A percentile compares a stretch with the other conserved stretches of the same genome.
phyloP scores from a whole-genome alignment of 2,113 vertebrate genomes.

The Trogon melanurus region DNA sequence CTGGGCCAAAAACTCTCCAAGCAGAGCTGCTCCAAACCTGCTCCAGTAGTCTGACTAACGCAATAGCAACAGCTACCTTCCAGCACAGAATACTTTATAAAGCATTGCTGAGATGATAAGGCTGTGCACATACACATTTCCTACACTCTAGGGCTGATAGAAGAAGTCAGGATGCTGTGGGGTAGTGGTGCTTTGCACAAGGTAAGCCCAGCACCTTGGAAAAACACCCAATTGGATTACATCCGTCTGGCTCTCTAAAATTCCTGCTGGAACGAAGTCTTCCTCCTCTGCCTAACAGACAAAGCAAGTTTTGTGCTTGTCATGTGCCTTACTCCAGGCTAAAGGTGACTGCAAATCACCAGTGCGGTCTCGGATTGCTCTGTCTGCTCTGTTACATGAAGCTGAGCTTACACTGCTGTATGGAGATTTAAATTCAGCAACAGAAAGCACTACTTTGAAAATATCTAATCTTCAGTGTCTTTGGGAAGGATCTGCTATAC shows the following conservation, averaged over 20 bases:
- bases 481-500: background rate
- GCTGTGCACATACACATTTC: background rate
- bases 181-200: background rate
- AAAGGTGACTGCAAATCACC: constrained; percentile 9
- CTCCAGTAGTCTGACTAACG: background rate
- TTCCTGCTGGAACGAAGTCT: background rate
- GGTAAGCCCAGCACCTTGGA: background rate
- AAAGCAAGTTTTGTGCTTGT: constrained; percentile 32
- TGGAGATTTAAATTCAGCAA: background rate
- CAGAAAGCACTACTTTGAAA: background rate
- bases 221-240: background rate
- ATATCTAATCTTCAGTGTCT: background rate
- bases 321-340: background rate
- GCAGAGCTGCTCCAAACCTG: background rate
- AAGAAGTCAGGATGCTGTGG: background rate
- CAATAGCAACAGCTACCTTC: background rate
- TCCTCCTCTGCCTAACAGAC: background rate
- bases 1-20: background rate
- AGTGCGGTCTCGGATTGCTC: background rate
- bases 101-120: background rate
- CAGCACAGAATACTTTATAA: background rate
- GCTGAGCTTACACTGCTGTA: background rate
- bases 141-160: rapidly evolving
- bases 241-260: background rate
- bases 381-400: background rate